Evolutionary conservation across 2,888 invertebrate species (phyloP).

Genomic region (Dusona sp.): DNA sequence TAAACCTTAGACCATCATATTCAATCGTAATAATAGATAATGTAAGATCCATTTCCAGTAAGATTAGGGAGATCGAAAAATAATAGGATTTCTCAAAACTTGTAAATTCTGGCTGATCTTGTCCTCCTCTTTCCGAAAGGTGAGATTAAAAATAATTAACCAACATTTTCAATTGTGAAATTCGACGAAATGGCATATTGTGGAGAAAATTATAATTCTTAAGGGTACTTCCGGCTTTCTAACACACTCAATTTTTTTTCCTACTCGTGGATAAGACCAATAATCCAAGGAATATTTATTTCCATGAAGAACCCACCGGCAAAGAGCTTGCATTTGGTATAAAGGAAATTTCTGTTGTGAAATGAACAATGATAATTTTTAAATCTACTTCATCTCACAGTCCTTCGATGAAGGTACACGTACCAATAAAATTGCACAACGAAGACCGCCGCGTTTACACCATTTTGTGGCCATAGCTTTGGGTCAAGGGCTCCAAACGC

Average conservation of each 20-base stretch:
- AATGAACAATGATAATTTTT: background rate
- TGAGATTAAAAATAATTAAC: background rate
- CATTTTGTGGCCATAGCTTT: conserved; percentile 71
- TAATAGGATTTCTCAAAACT: background rate
- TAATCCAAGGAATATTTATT: background rate
- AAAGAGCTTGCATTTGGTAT: too few relatives aligned
- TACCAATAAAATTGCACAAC: conserved; percentile 72
- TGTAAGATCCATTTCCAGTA: too few relatives aligned
- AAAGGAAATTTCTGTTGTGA: background rate
- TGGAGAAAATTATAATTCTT: too few relatives aligned
- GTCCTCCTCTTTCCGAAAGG: background rate
- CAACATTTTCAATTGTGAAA: background rate
- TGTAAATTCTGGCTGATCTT: background rate
- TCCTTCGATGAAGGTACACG: background rate
- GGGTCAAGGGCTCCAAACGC: conserved; percentile 47
- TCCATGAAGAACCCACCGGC: background rate
- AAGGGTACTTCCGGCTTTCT: background rate
- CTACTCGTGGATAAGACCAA: background rate
- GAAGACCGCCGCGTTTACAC: conserved; percentile 67
- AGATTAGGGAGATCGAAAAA: background rate
- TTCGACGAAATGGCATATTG: background rate
- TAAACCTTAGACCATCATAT: too few relatives aligned
- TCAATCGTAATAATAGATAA: background rate
- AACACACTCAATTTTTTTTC: background rate
- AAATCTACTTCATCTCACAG: background rate